A percentile compares a stretch with the other conserved stretches of the same genome.
Evolutionary conservation across 1,140 invertebrate genomes (phyloP).

Genomic region (Dreissena polymorpha): DNA sequence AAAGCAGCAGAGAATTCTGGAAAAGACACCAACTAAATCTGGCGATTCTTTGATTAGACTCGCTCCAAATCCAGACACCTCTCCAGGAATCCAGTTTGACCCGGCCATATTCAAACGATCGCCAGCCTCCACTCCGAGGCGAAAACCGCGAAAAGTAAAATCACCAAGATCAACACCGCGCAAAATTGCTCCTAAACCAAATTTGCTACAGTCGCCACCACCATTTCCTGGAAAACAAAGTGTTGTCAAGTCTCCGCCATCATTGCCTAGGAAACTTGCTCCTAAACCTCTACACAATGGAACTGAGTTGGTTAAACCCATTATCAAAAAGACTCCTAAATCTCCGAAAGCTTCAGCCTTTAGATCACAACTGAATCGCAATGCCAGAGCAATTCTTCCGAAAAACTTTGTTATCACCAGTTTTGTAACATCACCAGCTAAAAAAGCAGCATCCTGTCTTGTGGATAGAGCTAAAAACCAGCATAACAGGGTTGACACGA

Average conservation of each 20-base stretch:
- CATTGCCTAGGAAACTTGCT: constrained; percentile 26
- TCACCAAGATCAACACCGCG: not conserved
- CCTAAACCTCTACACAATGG: constrained; percentile 55
- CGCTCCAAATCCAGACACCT: not conserved
- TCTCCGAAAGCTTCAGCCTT: constrained; percentile 1
- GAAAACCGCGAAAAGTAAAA: not conserved
- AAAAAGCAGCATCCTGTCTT: constrained; percentile 66
- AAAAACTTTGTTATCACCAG: constrained; percentile 69
- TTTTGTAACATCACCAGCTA: constrained; percentile 70
- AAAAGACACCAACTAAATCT: constrained; percentile 63
- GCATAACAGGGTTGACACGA: not conserved
- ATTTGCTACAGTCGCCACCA: not conserved
- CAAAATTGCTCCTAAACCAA: constrained; percentile 3
- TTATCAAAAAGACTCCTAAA: constrained; percentile 45
- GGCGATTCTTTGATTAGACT: not conserved
- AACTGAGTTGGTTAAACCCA: not conserved
- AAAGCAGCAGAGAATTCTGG: constrained; percentile 46
- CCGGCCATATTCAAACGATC: not conserved
- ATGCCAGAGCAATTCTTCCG: constrained; percentile 70
- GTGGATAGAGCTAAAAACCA: constrained; percentile 60
- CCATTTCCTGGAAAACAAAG: not conserved
- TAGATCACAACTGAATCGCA: constrained; percentile 60
- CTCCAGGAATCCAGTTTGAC: not conserved
- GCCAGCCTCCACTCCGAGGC: not conserved
- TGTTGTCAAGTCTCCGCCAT: not conserved